A percentile compares a stretch with the other conserved stretches of the same genome.
These are phyloP conservation scores for Idaea biselata DNA, from an alignment of 2,888 invertebrate genomes.

Conservation along the genomic window DNA sequence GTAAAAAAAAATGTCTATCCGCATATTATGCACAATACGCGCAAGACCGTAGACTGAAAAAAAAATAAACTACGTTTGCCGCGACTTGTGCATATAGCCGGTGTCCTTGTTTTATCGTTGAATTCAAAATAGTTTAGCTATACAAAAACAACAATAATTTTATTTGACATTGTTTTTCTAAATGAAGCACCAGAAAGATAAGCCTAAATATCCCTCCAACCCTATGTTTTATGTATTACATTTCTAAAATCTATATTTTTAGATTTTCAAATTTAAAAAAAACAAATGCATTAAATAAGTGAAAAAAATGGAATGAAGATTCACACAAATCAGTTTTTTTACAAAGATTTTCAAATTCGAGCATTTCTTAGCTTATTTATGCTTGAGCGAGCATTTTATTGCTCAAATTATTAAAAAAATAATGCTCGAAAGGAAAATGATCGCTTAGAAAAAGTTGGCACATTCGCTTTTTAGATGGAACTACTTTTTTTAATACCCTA, in stretches of 20 bases:
- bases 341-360: not conserved
- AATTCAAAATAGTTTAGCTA: too few relatives aligned
- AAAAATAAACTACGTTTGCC: too few relatives aligned
- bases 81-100: too few relatives aligned
- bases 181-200: not conserved
- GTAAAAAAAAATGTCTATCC: too few relatives aligned
- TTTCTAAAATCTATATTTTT: not conserved
- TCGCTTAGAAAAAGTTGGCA: not conserved
- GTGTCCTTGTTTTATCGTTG: too few relatives aligned
- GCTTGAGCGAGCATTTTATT: not conserved
- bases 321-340: not conserved
- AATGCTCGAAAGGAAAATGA: not conserved
- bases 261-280: not conserved
- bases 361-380: not conserved
- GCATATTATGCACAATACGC: too few relatives aligned
- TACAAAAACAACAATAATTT: not conserved
- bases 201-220: not conserved
- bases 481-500: too few relatives aligned
- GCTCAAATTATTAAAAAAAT: not conserved
- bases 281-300: not conserved
- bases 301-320: not conserved
- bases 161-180: not conserved
- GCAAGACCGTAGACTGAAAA: too few relatives aligned
- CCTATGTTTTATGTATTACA: not conserved
- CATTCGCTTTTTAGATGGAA: not conserved